These are phyloP conservation scores for Pilophorus perplexus DNA, from an alignment of 2,888 invertebrate genomes.

Conservation along the genomic window DNA sequence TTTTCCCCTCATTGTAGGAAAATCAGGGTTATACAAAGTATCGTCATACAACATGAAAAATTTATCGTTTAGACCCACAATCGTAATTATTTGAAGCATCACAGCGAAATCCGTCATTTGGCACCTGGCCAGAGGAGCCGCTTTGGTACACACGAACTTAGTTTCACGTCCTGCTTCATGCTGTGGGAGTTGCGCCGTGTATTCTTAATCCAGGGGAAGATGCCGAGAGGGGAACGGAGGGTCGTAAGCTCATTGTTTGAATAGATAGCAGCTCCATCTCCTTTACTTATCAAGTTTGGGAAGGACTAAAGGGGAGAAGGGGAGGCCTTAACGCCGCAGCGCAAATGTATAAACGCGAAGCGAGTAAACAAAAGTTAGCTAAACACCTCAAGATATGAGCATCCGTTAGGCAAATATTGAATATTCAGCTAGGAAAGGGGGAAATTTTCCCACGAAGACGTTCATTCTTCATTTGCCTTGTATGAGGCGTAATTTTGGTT, in stretches of 20 bases:
- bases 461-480: no score
- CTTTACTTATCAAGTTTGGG: slow-evolving; percentile 17
- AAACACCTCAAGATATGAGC: slow-evolving; percentile 20
- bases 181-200: slow-evolving; percentile 5
- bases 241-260: slow-evolving; percentile 11
- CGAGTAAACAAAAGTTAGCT: slow-evolving; percentile 12
- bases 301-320: background rate
- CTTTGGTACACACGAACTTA: no score
- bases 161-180: no score
- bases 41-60: no score
- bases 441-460: background rate
- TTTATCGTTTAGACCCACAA: no score
- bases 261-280: slow-evolving; percentile 16
- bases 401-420: slow-evolving; percentile 14
- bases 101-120: no score
- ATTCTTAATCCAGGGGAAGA: slow-evolving; percentile 22
- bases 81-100: no score
- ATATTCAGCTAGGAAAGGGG: slow-evolving; percentile 4
- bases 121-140: no score
- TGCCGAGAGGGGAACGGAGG: background rate
- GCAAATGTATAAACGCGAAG: slow-evolving; percentile 16
- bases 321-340: background rate
- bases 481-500: no score
- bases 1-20: no score
- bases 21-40: no score